Conservation (phyloP, 2,888 invertebrate genomes). For the Diaperis boleti region DNA sequence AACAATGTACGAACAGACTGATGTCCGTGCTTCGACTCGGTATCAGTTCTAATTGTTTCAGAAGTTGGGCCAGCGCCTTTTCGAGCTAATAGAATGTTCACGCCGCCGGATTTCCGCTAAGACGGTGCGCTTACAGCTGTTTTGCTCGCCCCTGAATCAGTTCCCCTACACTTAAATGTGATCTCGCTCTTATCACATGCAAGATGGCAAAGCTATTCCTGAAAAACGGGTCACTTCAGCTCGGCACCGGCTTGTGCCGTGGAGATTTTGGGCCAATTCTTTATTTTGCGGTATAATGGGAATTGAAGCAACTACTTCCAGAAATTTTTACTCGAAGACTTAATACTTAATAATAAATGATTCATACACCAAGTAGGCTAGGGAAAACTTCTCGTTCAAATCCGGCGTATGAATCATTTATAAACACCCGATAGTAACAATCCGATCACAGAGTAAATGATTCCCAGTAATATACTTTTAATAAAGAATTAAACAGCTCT, state of each 20-base stretch:
- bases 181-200: constrained; percentile 45
- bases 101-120: constrained; percentile 63
- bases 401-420: too few species aligned
- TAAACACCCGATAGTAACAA: too few species aligned
- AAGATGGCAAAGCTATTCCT: constrained; percentile 34
- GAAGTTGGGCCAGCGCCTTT: constrained; percentile 45
- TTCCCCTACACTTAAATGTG: constrained; percentile 36
- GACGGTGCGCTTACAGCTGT: constrained; percentile 60
- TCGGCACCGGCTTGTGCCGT: neutral
- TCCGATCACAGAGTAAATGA: too few species aligned
- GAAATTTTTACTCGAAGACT: too few species aligned
- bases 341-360: too few species aligned
- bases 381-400: too few species aligned
- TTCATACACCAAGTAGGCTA: too few species aligned
- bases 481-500: too few species aligned
- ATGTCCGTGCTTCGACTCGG: neutral
- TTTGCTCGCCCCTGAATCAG: constrained; percentile 45
- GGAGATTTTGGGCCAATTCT: constrained; percentile 55
- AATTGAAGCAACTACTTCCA: too few species aligned
- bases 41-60: constrained; percentile 44
- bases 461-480: too few species aligned
- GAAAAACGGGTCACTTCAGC: constrained; percentile 28
- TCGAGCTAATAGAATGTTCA: constrained; percentile 50
- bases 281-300: too few species aligned
- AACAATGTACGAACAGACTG: neutral